Base-by-base conservation (phyloP, 2,888 invertebrate genomes). In the Heliconius ismenius region DNA sequence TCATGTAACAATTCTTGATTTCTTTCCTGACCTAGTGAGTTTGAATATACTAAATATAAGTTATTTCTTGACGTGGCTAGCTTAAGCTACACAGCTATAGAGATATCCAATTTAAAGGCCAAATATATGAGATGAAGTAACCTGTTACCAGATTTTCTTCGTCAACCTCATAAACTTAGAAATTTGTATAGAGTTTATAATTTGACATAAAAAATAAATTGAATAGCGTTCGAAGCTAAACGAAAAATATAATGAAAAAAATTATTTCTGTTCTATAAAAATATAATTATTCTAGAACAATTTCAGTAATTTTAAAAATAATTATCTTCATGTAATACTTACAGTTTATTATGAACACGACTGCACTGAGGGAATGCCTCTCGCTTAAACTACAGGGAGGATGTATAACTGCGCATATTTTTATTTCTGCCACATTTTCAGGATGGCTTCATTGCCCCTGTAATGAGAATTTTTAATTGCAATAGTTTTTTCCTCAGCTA, bases 391-490 rank as follows among this genome's bases (percentile, higher is more conserved):
- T 62, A 64, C 73, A 73, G 54, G 49, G 76, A 77, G 76, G 74
- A 67, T 65, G 69, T 81, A 77, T 75, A 80, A 79, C 79, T 76
- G 77, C 79, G 81, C 79, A 82, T 81, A 82, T 82, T 83, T 82
- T 83, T 76, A 81, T 82, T 83, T 81, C 65, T 79, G 82, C 82
- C 81, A 83, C 84, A 84, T 86, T 86, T 86, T 84, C 83, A 81
- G 81, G 80, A 83, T 86, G 81, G 78, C 80, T 82, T 82, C 82
- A 81, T 81, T 80, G 78, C 81, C 36, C 74, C 36, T 39, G 80
- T 84, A 84, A 87, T 85, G 84, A 83, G 83, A 77, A 77, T 84
- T 86, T 86, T 84, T 88, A 84, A 84, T 85, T 81, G 78, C 68
- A 79, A 82, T 67, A 76, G 79, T 83, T 78, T 79, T 79, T 77